A percentile compares a stretch with the other conserved stretches of the same genome.
Conservation (phyloP, 2,888 invertebrate genomes). For the Horisme vitalbata region DNA sequence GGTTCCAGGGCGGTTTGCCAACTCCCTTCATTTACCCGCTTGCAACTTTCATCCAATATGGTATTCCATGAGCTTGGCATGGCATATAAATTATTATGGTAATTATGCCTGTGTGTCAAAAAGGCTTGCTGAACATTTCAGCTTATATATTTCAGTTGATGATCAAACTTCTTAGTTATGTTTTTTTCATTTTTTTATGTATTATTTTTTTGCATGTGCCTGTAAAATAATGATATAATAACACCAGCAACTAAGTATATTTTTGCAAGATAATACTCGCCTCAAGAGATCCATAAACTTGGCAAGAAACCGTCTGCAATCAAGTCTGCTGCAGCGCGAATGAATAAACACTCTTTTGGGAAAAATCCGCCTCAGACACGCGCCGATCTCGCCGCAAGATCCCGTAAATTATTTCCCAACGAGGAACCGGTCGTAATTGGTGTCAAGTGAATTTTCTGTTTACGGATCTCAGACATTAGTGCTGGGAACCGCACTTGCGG, state of each 20-base stretch:
- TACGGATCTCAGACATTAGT: conserved; percentile 31
- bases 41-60: conserved; percentile 38
- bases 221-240: conserved; percentile 8
- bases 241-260: conserved; percentile 4
- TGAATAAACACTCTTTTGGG: conserved; percentile 34
- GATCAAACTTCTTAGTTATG: too few relatives aligned
- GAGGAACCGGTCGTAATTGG: conserved; percentile 34
- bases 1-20: conserved; percentile 16
- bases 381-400: conserved; percentile 12
- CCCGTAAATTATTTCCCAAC: conserved; percentile 31
- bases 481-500: conserved; percentile 30
- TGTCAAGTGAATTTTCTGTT: conserved; percentile 36
- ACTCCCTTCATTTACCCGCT: conserved; percentile 32
- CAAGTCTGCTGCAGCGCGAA: conserved; percentile 31
- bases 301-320: conserved; percentile 32
- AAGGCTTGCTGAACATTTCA: conserved; percentile 22
- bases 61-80: conserved; percentile 40
- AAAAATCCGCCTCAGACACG: conserved; percentile 24
- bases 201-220: neutral
- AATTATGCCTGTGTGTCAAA: conserved; percentile 36
- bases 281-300: conserved; percentile 30
- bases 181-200: too few relatives aligned
- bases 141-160: conserved; percentile 22
- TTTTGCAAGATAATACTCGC: conserved; percentile 12
- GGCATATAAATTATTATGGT: conserved; percentile 49